Base-by-base conservation (phyloP, 2,113 vertebrate genomes). In the Galbula dea region DNA sequence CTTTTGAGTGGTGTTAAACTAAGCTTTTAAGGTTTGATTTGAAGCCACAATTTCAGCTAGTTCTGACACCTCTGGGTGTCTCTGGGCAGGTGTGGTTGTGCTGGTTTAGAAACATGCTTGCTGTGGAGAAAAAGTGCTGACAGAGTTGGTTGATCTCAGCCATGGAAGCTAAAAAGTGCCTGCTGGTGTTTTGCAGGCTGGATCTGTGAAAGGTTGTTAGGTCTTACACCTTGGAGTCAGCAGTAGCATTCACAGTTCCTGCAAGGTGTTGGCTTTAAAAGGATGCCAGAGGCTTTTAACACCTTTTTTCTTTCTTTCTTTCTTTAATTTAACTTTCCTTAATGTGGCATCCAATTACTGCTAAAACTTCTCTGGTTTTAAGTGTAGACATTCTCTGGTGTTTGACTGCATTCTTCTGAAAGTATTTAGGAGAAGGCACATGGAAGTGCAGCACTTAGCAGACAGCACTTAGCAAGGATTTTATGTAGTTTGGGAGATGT, bases 151-250 rank as follows among this genome's bases (percentile, higher is more conserved):
- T 11, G 41, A 58, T 9, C 24, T 7, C 0, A 0, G 76, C 6
- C 2, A 7, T 7, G 12, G 2, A 10, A 59, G 77, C 7, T 6
- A 15, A 78, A n/a, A 36, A 24, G 67, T 39, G 59, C 62, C 55
- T 78, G 89, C 54, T 39, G 19, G 81, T 15, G 76, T 32, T 51
- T 16, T 29, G 83, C 83, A 62, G 84, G 88, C 46, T 41, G 22
- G 93, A 71, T 83, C 20, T 34, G 90, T 58, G 78, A 86, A 7
- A 82, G 78, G 88, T 21, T 95, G 81, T 72, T 37, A 91, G 92
- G 63, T 79, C 92, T 61, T 18, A 30, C 92, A 90, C 79, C 2
- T 76, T 11, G 41, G 61, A 93, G 79, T 89, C 94, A 96, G 95
- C 96, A 15, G 76, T 24, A 69, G 34, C 68, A 0, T 58, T 84